Percentiles rank a stretch among this genome's conserved stretches.
These are phyloP conservation scores for Esox masquinongy DNA, from an alignment of 2,797 vertebrate species.

Conservation along the genomic window DNA sequence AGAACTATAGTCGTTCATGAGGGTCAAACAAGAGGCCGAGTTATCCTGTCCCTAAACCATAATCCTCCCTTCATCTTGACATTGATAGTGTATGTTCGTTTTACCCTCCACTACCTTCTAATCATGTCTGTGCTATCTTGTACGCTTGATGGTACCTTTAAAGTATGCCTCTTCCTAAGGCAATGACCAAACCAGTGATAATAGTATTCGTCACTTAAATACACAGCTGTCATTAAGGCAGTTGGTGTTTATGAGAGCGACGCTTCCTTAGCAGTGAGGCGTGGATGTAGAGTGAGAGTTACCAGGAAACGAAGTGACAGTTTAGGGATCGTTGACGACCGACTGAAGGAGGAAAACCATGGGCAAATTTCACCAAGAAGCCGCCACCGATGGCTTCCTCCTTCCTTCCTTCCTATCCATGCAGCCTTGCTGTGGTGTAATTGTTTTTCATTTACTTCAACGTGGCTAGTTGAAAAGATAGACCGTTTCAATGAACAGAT, in stretches of 20 bases:
- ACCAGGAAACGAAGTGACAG: not conserved
- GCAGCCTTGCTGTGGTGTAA: constrained; percentile 45
- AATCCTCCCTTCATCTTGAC: not conserved
- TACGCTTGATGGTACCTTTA: constrained; percentile 14
- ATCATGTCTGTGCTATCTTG: constrained; percentile 10
- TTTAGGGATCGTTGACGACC: constrained; percentile 5
- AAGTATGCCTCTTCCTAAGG: not conserved
- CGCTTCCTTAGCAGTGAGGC: not conserved
- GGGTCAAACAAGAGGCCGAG: not conserved
- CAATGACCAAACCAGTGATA: constrained; percentile 18
- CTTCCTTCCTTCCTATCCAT: constrained; percentile 44
- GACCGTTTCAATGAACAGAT: constrained; percentile 92
- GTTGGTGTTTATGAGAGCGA: not conserved
- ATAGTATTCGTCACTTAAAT: constrained; percentile 27
- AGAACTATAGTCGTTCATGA: not conserved
- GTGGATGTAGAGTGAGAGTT: not conserved
- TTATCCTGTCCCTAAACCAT: not conserved
- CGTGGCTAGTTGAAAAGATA: constrained; percentile 86
- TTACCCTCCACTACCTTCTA: constrained; percentile 27
- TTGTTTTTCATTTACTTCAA: constrained; percentile 88
- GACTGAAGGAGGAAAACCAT: constrained; percentile 55
- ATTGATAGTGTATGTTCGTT: not conserved
- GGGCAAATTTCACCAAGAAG: constrained; percentile 21
- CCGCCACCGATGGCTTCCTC: constrained; percentile 56
- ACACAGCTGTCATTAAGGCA: constrained; percentile 46